Evolutionary conservation across 2,797 vertebrate genomes (phyloP).

Genomic region (Sternarchorhynchus goeldii): DNA sequence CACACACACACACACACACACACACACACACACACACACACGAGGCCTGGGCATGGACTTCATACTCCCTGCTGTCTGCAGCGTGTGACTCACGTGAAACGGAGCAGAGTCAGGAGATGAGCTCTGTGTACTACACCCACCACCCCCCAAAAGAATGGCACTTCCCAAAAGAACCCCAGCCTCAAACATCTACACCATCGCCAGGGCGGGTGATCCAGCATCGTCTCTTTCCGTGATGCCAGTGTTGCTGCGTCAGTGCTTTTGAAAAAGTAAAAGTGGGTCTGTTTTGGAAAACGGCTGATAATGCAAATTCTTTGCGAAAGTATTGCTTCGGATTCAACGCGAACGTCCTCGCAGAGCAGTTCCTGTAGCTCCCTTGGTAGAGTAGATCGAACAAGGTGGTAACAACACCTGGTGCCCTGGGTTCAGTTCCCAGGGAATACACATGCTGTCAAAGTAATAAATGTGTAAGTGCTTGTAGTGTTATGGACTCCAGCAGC

Average conservation of each 20-base stretch:
- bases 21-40: slow-evolving; percentile 41
- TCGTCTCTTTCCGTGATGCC: no score
- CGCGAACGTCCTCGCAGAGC: background rate
- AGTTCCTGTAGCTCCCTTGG: background rate
- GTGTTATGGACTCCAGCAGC: no score
- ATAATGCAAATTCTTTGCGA: no score
- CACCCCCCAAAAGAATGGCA: background rate
- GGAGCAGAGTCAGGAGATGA: slow-evolving; percentile 42
- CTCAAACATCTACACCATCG: background rate
- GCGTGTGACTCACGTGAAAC: slow-evolving; percentile 52
- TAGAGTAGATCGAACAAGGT: background rate
- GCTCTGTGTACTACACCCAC: slow-evolving; percentile 10
- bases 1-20: background rate
- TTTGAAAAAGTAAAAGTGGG: no score
- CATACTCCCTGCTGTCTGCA: slow-evolving; percentile 50
- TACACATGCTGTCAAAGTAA: no score
- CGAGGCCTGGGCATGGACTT: slow-evolving; percentile 37
- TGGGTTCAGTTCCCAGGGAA: no score
- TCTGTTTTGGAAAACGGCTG: no score
- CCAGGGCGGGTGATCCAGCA: no score
- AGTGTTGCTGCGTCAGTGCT: no score
- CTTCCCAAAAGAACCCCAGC: background rate
- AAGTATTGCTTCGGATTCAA: no score
- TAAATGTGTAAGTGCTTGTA: no score
- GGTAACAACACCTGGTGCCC: background rate